Base-by-base conservation (phyloP, 2,797 vertebrate species). In the Saxicola maurus region DNA sequence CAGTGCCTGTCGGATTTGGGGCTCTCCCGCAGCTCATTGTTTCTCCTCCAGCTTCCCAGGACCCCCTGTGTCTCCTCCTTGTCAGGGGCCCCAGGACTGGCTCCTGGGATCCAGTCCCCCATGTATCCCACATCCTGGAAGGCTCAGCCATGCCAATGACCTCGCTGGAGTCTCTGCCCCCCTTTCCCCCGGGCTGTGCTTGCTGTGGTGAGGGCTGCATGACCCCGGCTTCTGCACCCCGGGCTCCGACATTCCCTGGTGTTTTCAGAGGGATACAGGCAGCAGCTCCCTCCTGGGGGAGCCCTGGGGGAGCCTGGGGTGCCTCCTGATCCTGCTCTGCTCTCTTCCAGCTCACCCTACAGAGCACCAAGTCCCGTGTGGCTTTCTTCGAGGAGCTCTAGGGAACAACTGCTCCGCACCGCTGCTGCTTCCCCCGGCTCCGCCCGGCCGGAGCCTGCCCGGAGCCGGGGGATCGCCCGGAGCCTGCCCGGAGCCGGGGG, bases 341-440 rank as follows among this genome's bases (percentile, higher is more conserved):
- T 97, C 96, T 97, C 94, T 97, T 97, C 91, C 98, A 99, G 99
- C 98, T 99, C 57, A 99, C 99, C 59, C 97, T 99, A 31, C 99
- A 99, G 97, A 99, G 98, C 94, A 98, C 98, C 97, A 99, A 99
- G 95, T 98, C 98, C 97, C 98, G 98, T 20, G 98, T 99, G 97
- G 98, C 99, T 96, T 99, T 98, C 98, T 99, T 99, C 93, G 98
- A 99, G 95, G 99, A 99, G 90, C 98, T 99, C 56, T 99, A 98
- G 97, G 82, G 64, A n/a, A 57, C 23, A 1, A 15, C 87, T 5
- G 30, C 75, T 67, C 82, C 25, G 3, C 92, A 4, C 79, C 12
- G 51, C 91, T n/a, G 72, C 91, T 56, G 83, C 84, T 73, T 27
- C 84, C 57, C 66, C 1, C 6, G 25, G 53, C 59, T n/a, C 59